Evolutionary conservation across 2,888 invertebrate species (phyloP), one percentile per base, ranked within the genome.

Genomic region (Smittia aterrima): DNA sequence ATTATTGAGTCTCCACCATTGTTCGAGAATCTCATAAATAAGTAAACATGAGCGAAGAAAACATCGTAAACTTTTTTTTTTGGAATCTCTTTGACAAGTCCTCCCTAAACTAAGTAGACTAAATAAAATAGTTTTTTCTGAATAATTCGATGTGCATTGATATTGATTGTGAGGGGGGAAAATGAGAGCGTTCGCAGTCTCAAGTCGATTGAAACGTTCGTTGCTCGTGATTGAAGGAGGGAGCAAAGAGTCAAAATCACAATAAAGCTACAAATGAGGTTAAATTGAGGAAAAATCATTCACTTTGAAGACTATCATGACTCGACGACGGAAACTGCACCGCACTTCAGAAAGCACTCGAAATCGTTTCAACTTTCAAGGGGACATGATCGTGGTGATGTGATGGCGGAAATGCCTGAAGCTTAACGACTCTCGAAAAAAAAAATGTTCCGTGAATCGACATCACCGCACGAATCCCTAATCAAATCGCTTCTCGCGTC

Each of bases 21-120:
- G 58, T 58, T 58, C 58, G 18, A 58, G 58, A 22, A 58, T 6
- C 58, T 58, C 58, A 58, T 20, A 22, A 20, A 58, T 58, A 58
- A 58, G 22, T 58, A 58, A 20, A 58, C 22, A 58, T 22, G n/a
- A 22, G 58, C 18, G 47, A 47, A 58, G 22, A 47, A 47, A 47
- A 47, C 16, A 47, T 47, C 47, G 47, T 47, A 47, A 47, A 47
- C 32, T 32, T 9, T 47, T 47, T 6, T 47, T 6, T 47, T 3
- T 47, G 47, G 47, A 47, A 47, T n/a, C 16, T 47, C 47, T 16
- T 47, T 16, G 47, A 47, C 47, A 4, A 13, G 47, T 6, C 32
- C n/a, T 47, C 47, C 16, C 47, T 47, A n/a, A n/a, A n/a, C 47
- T 16, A 3, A 47, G 32, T 6, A 9, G 32, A 32, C 32, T 32